Base-by-base conservation (phyloP, 2,888 invertebrate species). In the Lithophane semibrunnea region DNA sequence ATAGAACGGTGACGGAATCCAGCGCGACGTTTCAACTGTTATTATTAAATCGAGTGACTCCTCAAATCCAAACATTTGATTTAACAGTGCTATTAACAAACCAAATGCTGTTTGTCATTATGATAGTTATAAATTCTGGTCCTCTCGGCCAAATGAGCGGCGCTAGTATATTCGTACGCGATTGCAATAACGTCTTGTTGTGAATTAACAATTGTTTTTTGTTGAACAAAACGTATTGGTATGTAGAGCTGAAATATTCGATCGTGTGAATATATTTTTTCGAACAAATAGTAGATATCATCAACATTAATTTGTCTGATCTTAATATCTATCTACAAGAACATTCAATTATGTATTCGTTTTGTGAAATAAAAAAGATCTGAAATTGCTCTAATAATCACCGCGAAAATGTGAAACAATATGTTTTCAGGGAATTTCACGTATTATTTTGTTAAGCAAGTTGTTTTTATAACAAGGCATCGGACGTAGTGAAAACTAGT, bases 51-150 rank as follows among this genome's bases (percentile, higher is more conserved):
- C 80, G 77, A 88, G 89, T 89, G 92, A 88, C 90, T 89, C 80
- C 84, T 86, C 84, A 86, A 81, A 88, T 91, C 88, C 84, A 90
- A 91, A 89, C 89, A 90, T 88, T 85, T 90, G 90, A 92, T 90
- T 87, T 88, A 87, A 82, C 75, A 82, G 88, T 88, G 90, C 84
- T 89, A 89, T 91, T 91, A 89, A 82, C 84, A 63, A 76, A 80
- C 54, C 81, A 73, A 86, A 86, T 79, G 89, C 81, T 86, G 83
- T 89, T 82, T 85, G 79, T 89, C 86, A 92, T 89, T 80, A 76
- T 47, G 75, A 77, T 83, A 76, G 83, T 85, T 86, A 88, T 89
- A 87, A 89, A 90, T 88, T 84, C 81, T 70, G 82, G 47, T 69
- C 63, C 72, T 72, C 70, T 68, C 67, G 71, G 71, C 67, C 75